Conservation (phyloP, 2,888 invertebrate genomes). For the Eremobia ochroleuca region DNA sequence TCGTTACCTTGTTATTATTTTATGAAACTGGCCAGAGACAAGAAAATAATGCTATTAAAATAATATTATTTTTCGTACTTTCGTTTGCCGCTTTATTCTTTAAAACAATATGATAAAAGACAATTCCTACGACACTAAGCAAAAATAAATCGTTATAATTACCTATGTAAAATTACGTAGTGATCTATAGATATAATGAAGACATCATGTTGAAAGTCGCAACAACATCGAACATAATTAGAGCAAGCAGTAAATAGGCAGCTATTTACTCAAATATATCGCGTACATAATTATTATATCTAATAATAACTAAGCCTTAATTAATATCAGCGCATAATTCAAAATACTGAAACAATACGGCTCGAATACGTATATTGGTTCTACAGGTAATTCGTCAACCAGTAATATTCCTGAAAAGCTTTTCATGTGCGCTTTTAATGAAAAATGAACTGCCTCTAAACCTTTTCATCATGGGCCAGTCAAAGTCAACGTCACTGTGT, state of each 20-base stretch:
- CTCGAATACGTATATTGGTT: constrained; percentile 35
- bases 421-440: constrained; percentile 60
- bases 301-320: constrained; percentile 34
- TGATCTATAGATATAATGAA: constrained; percentile 12
- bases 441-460: constrained; percentile 65
- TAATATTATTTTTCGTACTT: background rate
- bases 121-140: too few species aligned
- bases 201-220: constrained; percentile 23
- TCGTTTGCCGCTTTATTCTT: background rate
- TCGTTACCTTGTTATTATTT: constrained; percentile 17
- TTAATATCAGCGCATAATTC: constrained; percentile 35
- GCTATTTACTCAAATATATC: constrained; percentile 20
- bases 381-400: constrained; percentile 41
- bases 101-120: background rate
- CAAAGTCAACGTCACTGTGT: constrained; percentile 67
- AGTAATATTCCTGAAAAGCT: constrained; percentile 60
- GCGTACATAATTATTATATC: constrained; percentile 27
- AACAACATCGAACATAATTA: constrained; percentile 25
- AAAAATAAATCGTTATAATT: background rate
- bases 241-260: constrained; percentile 16
- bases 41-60: background rate
- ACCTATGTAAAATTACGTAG: background rate
- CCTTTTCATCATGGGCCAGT: constrained; percentile 70
- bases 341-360: constrained; percentile 42
- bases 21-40: background rate